Conservation (phyloP, 2,888 invertebrate species). For the Leucozona laternaria region DNA sequence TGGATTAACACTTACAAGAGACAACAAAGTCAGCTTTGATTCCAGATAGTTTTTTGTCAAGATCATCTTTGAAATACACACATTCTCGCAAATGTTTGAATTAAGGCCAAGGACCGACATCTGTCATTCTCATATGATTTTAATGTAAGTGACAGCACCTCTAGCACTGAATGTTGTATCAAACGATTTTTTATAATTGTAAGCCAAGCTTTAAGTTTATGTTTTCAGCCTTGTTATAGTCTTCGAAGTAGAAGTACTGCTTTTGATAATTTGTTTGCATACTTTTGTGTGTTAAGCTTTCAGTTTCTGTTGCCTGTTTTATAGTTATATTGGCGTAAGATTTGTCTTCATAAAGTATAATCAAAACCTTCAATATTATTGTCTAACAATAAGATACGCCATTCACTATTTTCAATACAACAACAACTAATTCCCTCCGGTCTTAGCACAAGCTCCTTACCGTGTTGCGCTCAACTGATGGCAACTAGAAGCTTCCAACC, state of each 20-base stretch:
- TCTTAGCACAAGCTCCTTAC: no score
- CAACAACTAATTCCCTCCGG: no score
- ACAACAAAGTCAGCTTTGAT: background rate
- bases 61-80: background rate
- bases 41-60: background rate
- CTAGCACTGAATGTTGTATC: background rate
- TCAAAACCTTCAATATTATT: no score
- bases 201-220: background rate
- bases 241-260: background rate
- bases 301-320: background rate
- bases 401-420: no score
- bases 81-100: background rate
- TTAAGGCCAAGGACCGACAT: background rate
- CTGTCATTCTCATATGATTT: background rate
- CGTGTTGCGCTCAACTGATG: no score
- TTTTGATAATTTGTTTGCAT: background rate
- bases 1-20: no score
- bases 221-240: background rate
- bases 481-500: no score
- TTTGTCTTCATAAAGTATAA: no score
- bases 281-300: background rate
- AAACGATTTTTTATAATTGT: background rate
- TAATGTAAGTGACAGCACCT: background rate
- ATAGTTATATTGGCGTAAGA: conserved; percentile 1
- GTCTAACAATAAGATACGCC: no score